Evolutionary conservation across 2,888 invertebrate genomes (phyloP), one percentile per base, ranked within the genome.

Genomic region (Agapetus fuscipes): DNA sequence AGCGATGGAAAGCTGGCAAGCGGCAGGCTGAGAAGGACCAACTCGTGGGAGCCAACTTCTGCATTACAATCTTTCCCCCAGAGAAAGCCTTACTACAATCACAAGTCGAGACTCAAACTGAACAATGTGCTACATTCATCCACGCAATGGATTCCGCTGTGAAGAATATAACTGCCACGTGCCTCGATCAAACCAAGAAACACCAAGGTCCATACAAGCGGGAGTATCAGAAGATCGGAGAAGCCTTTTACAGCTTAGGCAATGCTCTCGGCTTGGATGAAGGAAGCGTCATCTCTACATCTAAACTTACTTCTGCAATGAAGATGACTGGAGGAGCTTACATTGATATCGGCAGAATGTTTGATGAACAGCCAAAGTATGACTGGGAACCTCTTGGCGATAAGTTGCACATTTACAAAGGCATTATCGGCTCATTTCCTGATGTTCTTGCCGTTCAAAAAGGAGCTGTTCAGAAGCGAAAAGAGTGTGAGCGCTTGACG

Each of bases 1-100:
- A 94, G 61, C 80, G 85, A 51, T 98, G 97, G 97, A 98, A 98
- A 66, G 78, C 78, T 32, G 97, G 97, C 3, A 97, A 97, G 63
- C 71, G 97, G 47, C 82, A 80, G 61, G 96, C 97, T 1, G 97
- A 98, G 62, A 86, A 84, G 54, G 97, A 98, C 61, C 84, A 88
- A 53, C 75, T 91, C 47, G 71, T 87, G 50, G 93, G 93, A 5
- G 84, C 88, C 17, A 88, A 84, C 62, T 93, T 90, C 62, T 95
- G 95, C 64, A 77, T 88, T 61, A 84, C 88, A 44, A 74, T 97
- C 52, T 80, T 83, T 50, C 84, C 88, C 46, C 90, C 94, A 24
- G 83, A 86, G 48, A 80, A 80, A 54, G 77, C 82, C 49, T 69
- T 90, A 51, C 57, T 86, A 45, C 77, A 78, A 48, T 77, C 80